Base-by-base conservation (phyloP, 1,140 invertebrate species). In the Manduca sexta region DNA sequence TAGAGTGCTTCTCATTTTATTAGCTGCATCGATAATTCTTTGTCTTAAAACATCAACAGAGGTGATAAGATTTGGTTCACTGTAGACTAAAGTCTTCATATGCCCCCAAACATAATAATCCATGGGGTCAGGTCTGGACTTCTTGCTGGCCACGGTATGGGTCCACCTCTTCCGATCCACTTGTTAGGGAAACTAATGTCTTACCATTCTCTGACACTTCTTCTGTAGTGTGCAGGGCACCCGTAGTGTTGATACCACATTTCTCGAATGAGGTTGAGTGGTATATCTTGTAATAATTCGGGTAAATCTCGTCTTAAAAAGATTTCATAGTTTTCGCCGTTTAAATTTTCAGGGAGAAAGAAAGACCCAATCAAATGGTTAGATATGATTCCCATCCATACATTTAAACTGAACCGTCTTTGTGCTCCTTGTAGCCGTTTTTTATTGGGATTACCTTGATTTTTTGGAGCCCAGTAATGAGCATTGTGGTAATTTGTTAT, bases 391-490 rank as follows among this genome's bases (percentile, higher is more conserved):
- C 74, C 71, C 30, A 57, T 65, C 35, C 35, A 38, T 14, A 38
- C 35, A 38, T 38, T 38, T 14, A 13, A n/a, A 8, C 35, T 38
- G 35, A 38, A 38, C 14, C 21, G 21, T 21, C n/a, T n/a, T n/a
- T n/a, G n/a, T n/a, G n/a, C n/a, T n/a, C n/a, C n/a, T n/a, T n/a
- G n/a, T n/a, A n/a, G n/a, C n/a, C n/a, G n/a, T n/a, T n/a, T n/a
- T n/a, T n/a, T n/a, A n/a, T n/a, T n/a, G n/a, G n/a, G n/a, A n/a
- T n/a, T n/a, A n/a, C n/a, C n/a, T n/a, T n/a, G n/a, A n/a, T n/a
- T n/a, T n/a, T n/a, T n/a, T n/a, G n/a, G n/a, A n/a, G n/a, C n/a
- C 74, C 77, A 83, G 44, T 66, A 54, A 57, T 84, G 73, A 35
- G 53, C 51, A 46, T 84, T 85, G 40, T 80, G 78, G 12, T 57